Percentiles rank a stretch among this genome's conserved stretches.
These are phyloP conservation scores for Vespertilio murinus DNA, from an alignment of 2,797 vertebrate species.

Conservation along the genomic window DNA sequence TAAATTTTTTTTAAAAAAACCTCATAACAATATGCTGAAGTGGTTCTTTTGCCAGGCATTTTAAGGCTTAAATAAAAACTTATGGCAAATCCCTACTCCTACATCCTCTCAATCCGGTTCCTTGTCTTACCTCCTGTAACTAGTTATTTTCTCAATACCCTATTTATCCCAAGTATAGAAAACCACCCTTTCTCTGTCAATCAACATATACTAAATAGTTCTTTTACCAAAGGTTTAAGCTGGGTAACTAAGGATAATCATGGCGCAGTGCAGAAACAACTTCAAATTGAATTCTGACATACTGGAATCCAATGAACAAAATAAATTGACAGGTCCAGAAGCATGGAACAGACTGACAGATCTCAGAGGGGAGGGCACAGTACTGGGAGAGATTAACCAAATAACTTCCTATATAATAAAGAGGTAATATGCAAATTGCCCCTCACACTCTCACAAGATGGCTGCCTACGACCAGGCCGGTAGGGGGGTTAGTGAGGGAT, in stretches of 20 bases:
- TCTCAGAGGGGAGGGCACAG: neutral
- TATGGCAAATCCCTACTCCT: neutral
- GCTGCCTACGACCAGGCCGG: too few species aligned
- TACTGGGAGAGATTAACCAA: neutral
- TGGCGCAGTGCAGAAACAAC: neutral
- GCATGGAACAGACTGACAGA: neutral
- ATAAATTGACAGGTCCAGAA: neutral
- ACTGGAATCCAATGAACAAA: neutral
- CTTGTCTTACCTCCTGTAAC: neutral
- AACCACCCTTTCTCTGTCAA: neutral
- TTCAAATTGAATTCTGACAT: neutral
- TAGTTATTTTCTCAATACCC: constrained; percentile 10
- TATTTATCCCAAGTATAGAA: neutral
- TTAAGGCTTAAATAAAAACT: constrained; percentile 52
- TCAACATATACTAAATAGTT: neutral
- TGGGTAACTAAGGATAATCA: neutral
- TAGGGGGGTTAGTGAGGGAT: too few species aligned
- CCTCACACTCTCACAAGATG: too few species aligned
- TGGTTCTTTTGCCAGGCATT: constrained; percentile 34
- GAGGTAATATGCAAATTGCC: too few species aligned
- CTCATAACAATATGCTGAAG: constrained; percentile 27
- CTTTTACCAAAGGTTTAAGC: constrained; percentile 8
- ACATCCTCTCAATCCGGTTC: neutral
- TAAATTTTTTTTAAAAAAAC: neutral
- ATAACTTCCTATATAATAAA: neutral